phyloP scores from a whole-genome alignment of 2,113 vertebrate species.

The Vimba vimba region DNA sequence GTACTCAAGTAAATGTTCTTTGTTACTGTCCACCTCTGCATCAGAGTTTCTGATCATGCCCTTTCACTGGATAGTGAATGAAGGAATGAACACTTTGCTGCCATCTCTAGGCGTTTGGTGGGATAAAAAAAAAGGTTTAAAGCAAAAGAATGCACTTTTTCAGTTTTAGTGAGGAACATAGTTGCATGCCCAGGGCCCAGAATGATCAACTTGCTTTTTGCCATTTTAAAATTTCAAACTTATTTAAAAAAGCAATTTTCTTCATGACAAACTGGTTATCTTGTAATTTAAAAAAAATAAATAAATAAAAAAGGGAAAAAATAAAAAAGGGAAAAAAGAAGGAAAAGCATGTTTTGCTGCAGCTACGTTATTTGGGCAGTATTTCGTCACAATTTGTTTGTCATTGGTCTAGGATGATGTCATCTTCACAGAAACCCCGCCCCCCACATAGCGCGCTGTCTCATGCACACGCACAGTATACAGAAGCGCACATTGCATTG shows the following conservation, averaged over 20 bases:
- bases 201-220: background rate
- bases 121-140: background rate
- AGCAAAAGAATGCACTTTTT: background rate
- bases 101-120: slow-evolving; percentile 40
- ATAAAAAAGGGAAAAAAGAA: too few species aligned
- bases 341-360: background rate
- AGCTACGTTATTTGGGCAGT: background rate
- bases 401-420: slow-evolving; percentile 79
- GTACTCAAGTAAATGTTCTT: background rate
- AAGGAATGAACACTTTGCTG: slow-evolving; percentile 39
- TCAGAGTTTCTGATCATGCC: background rate
- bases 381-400: slow-evolving; percentile 55
- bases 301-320: too few species aligned
- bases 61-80: background rate
- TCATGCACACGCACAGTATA: slow-evolving; percentile 56
- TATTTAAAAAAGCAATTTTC: background rate
- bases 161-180: background rate
- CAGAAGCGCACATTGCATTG: slow-evolving; percentile 64
- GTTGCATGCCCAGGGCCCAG: too few species aligned
- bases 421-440: slow-evolving; percentile 75
- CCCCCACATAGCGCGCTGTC: slow-evolving; percentile 17
- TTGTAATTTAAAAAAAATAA: background rate
- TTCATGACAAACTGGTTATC: background rate
- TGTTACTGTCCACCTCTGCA: background rate
- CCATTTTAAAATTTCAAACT: background rate